A percentile compares a stretch with the other conserved stretches of the same genome.
These are phyloP conservation scores for Leuciscus idus DNA, from an alignment of 2,113 vertebrate species.

Conservation along the genomic window DNA sequence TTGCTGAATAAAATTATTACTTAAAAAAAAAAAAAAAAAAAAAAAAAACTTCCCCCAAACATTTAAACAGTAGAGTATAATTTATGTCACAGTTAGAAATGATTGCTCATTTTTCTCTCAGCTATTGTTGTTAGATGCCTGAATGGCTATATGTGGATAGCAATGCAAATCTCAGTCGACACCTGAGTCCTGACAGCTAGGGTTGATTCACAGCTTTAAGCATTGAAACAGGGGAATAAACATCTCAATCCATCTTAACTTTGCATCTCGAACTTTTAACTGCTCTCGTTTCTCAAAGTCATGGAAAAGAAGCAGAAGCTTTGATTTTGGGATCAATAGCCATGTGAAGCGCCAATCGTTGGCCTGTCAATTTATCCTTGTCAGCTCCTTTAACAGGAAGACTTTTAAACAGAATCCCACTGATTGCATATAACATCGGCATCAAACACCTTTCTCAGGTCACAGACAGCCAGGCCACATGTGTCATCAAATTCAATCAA, in stretches of 20 bases:
- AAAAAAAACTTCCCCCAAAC: no score
- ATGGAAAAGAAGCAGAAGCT: not conserved
- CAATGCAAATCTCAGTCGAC: not conserved
- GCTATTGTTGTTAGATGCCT: not conserved
- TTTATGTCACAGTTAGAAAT: not conserved
- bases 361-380: constrained; percentile 26
- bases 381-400: constrained; percentile 21
- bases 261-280: constrained; percentile 26
- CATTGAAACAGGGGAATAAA: not conserved
- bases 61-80: not conserved
- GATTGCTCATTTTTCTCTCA: not conserved
- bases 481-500: constrained; percentile 12
- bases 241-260: constrained; percentile 40
- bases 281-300: constrained; percentile 46
- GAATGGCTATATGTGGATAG: not conserved
- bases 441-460: constrained; percentile 11
- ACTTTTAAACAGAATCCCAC: not conserved
- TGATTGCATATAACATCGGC: not conserved
- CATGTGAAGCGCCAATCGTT: not conserved
- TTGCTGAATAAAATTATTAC: no score
- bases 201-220: not conserved
- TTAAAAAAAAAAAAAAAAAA: no score
- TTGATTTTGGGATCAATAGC: constrained; percentile 50
- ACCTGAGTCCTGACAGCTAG: not conserved
- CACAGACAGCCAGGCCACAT: not conserved